Conservation (phyloP, 2,797 vertebrate genomes). For the Amblyraja radiata region DNA sequence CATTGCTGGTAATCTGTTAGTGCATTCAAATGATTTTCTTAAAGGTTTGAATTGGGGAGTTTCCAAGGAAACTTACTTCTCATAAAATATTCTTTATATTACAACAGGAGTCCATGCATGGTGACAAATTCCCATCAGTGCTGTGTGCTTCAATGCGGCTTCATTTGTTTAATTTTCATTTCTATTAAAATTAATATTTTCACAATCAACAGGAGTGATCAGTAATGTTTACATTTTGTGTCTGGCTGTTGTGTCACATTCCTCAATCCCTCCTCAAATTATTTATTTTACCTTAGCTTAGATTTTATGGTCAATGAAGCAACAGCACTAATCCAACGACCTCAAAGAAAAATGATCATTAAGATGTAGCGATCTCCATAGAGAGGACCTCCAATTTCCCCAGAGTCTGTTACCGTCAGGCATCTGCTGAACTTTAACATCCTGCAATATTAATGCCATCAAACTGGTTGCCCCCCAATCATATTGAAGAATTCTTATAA, state of each 20-base stretch:
- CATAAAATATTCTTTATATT: not conserved
- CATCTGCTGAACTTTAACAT: too few species aligned
- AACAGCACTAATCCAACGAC: too few species aligned
- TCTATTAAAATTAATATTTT: not conserved
- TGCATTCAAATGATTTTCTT: not conserved
- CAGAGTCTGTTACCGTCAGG: too few species aligned
- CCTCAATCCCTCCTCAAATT: not conserved
- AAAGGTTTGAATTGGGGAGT: not conserved
- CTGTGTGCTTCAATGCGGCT: not conserved
- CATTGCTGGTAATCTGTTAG: constrained; percentile 4
- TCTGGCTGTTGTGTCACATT: not conserved
- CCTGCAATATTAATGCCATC: too few species aligned
- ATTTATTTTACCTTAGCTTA: not conserved
- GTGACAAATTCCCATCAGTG: not conserved
- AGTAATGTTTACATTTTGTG: not conserved
- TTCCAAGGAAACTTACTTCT: not conserved
- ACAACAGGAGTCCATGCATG: not conserved
- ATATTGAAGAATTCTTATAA: too few species aligned
- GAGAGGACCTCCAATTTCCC: too few species aligned
- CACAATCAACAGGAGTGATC: not conserved
- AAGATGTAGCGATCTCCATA: too few species aligned
- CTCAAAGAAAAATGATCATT: too few species aligned
- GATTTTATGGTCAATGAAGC: too few species aligned
- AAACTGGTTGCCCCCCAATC: too few species aligned
- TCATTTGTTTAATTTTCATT: not conserved